Percentiles rank a stretch among this genome's conserved stretches.
phyloP scores from a whole-genome alignment of 1,140 invertebrate species.

The Gonatopus flavifemur region DNA sequence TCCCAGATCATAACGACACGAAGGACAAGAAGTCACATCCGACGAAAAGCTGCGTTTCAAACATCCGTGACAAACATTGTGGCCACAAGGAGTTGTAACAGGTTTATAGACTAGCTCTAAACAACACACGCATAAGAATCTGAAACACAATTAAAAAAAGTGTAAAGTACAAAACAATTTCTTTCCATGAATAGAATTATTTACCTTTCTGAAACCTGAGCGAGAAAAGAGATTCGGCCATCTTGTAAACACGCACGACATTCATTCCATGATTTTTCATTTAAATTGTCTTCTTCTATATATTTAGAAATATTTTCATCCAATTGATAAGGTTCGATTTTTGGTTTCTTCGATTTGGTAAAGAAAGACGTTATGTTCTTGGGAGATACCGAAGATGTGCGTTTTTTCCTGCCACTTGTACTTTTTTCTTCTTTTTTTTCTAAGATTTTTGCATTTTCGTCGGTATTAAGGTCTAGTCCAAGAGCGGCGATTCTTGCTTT shows the following conservation, averaged over 20 bases:
- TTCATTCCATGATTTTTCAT: conserved; percentile 71
- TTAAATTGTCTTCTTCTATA: conserved; percentile 64
- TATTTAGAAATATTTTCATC: conserved; percentile 56
- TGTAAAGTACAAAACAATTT: no score
- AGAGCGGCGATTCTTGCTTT: conserved; percentile 56
- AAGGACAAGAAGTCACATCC: conserved; percentile 68
- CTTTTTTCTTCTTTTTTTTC: conserved; percentile 40
- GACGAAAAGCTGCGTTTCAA: conserved; percentile 70
- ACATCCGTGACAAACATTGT: conserved; percentile 77
- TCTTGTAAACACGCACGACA: conserved; percentile 53
- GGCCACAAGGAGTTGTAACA: conserved; percentile 73
- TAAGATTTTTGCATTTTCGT: conserved; percentile 62
- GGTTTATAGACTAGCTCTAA: conserved; percentile 74
- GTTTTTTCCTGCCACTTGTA: conserved; percentile 30
- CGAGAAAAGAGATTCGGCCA: conserved; percentile 52
- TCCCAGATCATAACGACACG: conserved; percentile 66
- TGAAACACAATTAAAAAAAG: conserved; percentile 42
- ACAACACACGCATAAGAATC: conserved; percentile 80
- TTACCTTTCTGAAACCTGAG: conserved; percentile 49
- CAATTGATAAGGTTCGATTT: conserved; percentile 55
- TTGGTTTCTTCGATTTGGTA: conserved; percentile 48
- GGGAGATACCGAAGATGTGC: conserved; percentile 23
- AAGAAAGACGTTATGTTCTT: conserved; percentile 19
- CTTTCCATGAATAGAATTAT: conserved; percentile 14
- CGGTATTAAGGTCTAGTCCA: conserved; percentile 63